Conservation (phyloP, 2,888 invertebrate species). For the Candidula unifasciata region DNA sequence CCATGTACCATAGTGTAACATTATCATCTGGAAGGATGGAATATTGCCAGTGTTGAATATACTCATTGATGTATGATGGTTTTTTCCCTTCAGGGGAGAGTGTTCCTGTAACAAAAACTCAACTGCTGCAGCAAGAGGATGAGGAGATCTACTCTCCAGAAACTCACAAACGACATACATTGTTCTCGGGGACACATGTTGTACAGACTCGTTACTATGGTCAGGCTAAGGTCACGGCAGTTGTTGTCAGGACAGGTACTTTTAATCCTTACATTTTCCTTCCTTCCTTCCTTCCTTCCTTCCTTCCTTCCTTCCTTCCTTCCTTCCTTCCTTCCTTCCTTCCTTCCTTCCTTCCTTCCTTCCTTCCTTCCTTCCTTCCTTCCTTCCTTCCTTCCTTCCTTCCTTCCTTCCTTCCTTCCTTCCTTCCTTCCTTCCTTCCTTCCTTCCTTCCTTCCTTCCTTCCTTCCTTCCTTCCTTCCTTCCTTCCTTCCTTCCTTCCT, state of each 20-base stretch:
- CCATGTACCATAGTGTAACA: too few relatives aligned
- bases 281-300: not conserved
- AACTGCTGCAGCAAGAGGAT: conserved; percentile 82
- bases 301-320: not conserved
- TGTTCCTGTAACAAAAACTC: conserved; percentile 95
- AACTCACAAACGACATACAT: conserved; percentile 90
- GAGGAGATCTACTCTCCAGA: conserved; percentile 85
- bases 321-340: not conserved
- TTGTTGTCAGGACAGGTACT: conserved; percentile 87
- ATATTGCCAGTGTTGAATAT: too few relatives aligned
- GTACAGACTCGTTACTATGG: conserved; percentile 94
- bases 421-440: not conserved
- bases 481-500: not conserved
- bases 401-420: not conserved
- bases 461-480: not conserved
- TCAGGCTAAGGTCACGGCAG: conserved; percentile 86
- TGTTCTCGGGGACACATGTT: conserved; percentile 93
- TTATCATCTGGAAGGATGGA: too few relatives aligned
- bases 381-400: too few relatives aligned
- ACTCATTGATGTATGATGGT: not conserved
- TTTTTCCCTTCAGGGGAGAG: conserved; percentile 86
- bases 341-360: not conserved
- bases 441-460: not conserved
- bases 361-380: not conserved
- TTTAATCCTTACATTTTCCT: not conserved